Evolutionary conservation across 2,113 vertebrate genomes (phyloP).

Genomic region (Pardalotus punctatus): DNA sequence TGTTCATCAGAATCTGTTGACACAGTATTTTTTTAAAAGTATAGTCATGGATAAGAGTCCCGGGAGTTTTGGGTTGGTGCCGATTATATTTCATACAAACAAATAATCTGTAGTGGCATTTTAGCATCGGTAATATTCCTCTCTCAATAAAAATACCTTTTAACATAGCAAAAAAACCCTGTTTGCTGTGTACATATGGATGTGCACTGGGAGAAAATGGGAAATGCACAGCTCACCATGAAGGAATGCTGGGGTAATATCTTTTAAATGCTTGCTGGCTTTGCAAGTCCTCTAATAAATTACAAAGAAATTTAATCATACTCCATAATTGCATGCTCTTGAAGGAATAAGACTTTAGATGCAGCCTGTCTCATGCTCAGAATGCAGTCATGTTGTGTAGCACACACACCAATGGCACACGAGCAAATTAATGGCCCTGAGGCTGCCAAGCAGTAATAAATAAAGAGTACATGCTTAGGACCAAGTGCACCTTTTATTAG

Average conservation of each 20-base stretch:
- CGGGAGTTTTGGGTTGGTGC: background rate
- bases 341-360: conserved; percentile 22
- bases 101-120: conserved; percentile 7
- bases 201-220: background rate
- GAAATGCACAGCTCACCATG: background rate
- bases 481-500: conserved; percentile 2
- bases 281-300: conserved; percentile 51
- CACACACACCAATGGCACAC: background rate
- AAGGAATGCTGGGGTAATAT: background rate
- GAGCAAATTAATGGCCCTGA: background rate
- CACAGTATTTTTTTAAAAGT: conserved; percentile 44
- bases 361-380: background rate
- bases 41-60: background rate
- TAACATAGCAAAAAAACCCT: background rate
- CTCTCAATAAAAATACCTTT: conserved; percentile 11
- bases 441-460: conserved; percentile 51
- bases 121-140: conserved; percentile 10
- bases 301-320: conserved; percentile 35
- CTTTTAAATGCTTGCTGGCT: background rate
- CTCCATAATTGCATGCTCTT: conserved; percentile 33
- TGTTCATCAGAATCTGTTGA: conserved; percentile 53
- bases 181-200: background rate
- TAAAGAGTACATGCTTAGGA: conserved; percentile 43
- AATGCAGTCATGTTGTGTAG: background rate
- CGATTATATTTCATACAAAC: conserved; percentile 12